Base-by-base conservation (phyloP, 2,888 invertebrate genomes). In the Ctenicera cuprea region DNA sequence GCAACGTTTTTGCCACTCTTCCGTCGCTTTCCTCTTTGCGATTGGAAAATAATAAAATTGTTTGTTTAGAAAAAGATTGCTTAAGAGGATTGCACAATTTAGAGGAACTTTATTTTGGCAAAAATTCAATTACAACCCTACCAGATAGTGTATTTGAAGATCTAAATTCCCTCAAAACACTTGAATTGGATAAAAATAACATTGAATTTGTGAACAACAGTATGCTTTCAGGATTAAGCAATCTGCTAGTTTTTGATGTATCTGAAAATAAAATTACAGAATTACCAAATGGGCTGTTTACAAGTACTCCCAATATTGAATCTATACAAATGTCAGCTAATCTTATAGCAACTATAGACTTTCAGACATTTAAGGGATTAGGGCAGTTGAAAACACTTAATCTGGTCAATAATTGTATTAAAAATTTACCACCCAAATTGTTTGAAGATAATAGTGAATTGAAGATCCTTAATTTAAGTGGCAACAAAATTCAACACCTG, bases 51-150 rank as follows among this genome's bases (percentile, higher is more conserved):
- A 73, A 73, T 54, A 33, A 67, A 12, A 7, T 73, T 3, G 16
- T 26, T 2, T 41, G 16, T n/a, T 16, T 70, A 8, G 52, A 52
- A 2, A 30, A 61, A 0, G 22, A 59, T n/a, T 26, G 52, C 1
- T 74, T 74, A 18, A 41, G 26, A 26, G 74, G 65, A 3, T 50
- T 74, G 16, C 33, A 1, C 0, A 70, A 70, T 8, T 38, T 74
- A 2, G 26, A 70, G 20, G 3, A 3, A 0, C 2, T 74, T 5
- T 16, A 18, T n/a, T 54, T 74, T 2, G n/a, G 22, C 20, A 48
- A 14, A n/a, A 74, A 74, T 54, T n/a, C 26, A 2, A 12, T 74
- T 8, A 30, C 22, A 0, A 20, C 5, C 12, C 43, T 74, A n/a
- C 43, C 52, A 11, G 5, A 16, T 14, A 30, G 41, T 5, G 0